phyloP scores from a whole-genome alignment of 2,888 invertebrate species.

The Agrilus biguttatus region DNA sequence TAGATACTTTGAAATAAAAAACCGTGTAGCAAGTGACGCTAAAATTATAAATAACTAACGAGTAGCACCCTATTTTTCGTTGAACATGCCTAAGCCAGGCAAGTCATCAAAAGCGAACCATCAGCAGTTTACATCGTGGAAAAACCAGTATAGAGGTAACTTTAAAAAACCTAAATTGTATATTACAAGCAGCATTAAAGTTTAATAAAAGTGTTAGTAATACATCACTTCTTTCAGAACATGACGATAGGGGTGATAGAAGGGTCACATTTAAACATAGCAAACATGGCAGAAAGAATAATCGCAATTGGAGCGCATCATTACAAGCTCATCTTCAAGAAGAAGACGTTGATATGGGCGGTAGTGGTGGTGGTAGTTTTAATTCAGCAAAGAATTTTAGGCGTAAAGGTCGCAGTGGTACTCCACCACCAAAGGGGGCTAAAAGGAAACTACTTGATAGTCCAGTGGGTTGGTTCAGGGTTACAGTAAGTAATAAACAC shows the following conservation, averaged over 20 bases:
- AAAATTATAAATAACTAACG: too few relatives aligned
- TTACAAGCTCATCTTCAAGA: slow-evolving; percentile 34
- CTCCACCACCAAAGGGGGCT: slow-evolving; percentile 30
- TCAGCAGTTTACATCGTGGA: too few relatives aligned
- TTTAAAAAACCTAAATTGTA: too few relatives aligned
- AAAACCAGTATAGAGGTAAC: too few relatives aligned
- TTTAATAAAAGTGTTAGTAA: too few relatives aligned
- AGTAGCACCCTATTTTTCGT: too few relatives aligned
- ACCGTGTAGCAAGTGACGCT: too few relatives aligned
- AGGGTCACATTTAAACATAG: slow-evolving; percentile 39
- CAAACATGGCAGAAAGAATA: slow-evolving; percentile 29
- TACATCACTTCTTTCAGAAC: too few relatives aligned
- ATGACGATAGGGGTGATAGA: slow-evolving; percentile 10
- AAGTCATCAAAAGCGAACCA: too few relatives aligned
- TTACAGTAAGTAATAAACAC: slow-evolving; percentile 34
- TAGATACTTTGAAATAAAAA: too few relatives aligned
- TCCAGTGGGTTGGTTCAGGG: slow-evolving; percentile 54
- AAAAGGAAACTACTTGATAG: slow-evolving; percentile 38
- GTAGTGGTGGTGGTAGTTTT: slow-evolving; percentile 21
- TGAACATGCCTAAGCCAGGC: too few relatives aligned
- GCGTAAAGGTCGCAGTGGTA: slow-evolving; percentile 32
- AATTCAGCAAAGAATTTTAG: slow-evolving; percentile 11
- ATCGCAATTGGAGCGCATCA: slow-evolving; percentile 11
- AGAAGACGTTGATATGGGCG: slow-evolving; percentile 49
- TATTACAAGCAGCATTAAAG: too few relatives aligned